These are phyloP conservation scores for Agrenia bidenticulata DNA, from an alignment of 2,888 invertebrate genomes.

Conservation along the genomic window DNA sequence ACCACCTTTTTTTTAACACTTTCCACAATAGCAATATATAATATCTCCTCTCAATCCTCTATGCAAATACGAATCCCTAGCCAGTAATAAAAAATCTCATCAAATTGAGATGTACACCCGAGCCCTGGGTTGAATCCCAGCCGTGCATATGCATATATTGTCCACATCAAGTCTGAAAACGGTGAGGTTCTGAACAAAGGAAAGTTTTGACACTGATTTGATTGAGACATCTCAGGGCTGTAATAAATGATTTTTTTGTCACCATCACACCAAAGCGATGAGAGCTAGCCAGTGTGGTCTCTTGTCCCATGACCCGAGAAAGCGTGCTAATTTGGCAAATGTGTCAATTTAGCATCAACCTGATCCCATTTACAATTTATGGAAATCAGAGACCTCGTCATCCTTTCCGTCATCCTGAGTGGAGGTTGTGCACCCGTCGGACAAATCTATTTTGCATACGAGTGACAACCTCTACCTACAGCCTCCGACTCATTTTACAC, in stretches of 20 bases:
- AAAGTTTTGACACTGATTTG: conserved; percentile 1
- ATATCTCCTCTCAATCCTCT: background rate
- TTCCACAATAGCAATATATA: background rate
- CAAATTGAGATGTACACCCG: conserved; percentile 4
- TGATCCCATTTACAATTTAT: conserved; percentile 14
- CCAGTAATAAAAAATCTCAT: background rate
- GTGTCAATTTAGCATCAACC: conserved; percentile 23
- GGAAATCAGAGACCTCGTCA: conserved; percentile 7
- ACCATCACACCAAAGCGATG: background rate
- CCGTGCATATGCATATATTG: background rate
- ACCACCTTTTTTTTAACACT: conserved; percentile 6
- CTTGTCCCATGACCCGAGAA: conserved; percentile 9
- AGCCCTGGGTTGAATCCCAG: background rate
- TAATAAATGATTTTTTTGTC: background rate
- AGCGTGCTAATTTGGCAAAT: conserved; percentile 31
- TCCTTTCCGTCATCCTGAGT: background rate
- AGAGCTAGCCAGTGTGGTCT: conserved; percentile 1
- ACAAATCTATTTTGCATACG: conserved; percentile 11
- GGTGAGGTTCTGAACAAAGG: too few relatives aligned
- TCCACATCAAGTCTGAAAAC: background rate
- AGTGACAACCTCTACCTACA: background rate
- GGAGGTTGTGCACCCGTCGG: background rate
- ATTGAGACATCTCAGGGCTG: conserved; percentile 6
- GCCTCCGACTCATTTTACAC: conserved; percentile 45
- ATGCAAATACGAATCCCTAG: background rate